Conservation (phyloP, 2,113 vertebrate species). For the Cygnus atratus region DNA sequence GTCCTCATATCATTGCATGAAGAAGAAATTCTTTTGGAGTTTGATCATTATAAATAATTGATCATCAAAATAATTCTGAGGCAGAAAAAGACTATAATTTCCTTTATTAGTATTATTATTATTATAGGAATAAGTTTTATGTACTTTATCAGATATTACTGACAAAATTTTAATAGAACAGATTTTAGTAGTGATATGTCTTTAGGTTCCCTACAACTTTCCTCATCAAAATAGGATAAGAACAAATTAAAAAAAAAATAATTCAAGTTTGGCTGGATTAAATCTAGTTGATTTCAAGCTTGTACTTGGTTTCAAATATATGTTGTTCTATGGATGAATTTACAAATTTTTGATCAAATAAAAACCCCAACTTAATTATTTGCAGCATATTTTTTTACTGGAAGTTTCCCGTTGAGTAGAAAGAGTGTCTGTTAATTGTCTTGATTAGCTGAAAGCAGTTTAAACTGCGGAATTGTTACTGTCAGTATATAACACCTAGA, state of each 20-base stretch:
- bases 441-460: background rate
- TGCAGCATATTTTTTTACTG: constrained; percentile 10
- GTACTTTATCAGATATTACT: background rate
- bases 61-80: background rate
- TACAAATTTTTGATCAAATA: constrained; percentile 13
- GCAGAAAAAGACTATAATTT: background rate
- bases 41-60: background rate
- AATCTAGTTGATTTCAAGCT: background rate
- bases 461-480: background rate
- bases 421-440: background rate
- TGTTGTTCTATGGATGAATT: background rate
- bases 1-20: background rate
- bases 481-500: background rate
- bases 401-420: background rate
- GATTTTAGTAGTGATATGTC: background rate
- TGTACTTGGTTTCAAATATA: background rate
- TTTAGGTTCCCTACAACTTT: background rate
- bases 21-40: background rate
- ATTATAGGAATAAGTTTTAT: background rate
- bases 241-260: background rate
- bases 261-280: background rate
- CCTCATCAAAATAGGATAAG: background rate
- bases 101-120: no score
- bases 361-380: background rate
- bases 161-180: background rate